A percentile compares a stretch with the other conserved stretches of the same genome.
Conservation (phyloP, 2,797 vertebrate genomes). For the Selene dorsalis region DNA sequence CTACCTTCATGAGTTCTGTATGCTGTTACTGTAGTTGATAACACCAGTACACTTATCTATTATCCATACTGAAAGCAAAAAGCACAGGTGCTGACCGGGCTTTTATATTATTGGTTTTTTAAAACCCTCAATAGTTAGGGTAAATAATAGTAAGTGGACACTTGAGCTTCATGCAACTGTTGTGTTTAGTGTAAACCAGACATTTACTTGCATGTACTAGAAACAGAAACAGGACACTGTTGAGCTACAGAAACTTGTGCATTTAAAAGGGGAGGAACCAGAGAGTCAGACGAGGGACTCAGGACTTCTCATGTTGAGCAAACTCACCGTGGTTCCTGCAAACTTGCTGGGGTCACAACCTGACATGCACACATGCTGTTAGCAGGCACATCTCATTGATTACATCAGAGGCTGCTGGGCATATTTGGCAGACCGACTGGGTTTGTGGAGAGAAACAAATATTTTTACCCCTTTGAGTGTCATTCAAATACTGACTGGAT, state of each 20-base stretch:
- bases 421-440: neutral
- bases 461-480: neutral
- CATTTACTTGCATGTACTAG: neutral
- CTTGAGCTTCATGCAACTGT: neutral
- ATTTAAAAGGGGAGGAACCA: neutral
- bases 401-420: neutral
- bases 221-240: neutral
- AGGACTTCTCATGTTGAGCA: conserved; percentile 23
- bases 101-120: conserved; percentile 2
- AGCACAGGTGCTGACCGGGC: neutral
- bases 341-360: conserved; percentile 39
- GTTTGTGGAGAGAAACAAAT: neutral
- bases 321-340: conserved; percentile 38
- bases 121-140: neutral
- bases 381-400: conserved; percentile 5
- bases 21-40: neutral
- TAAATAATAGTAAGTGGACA: conserved; percentile 6
- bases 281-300: conserved; percentile 3
- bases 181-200: neutral
- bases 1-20: conserved; percentile 17
- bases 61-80: neutral
- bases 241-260: neutral
- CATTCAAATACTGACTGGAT: neutral
- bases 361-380: conserved; percentile 24
- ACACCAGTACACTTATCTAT: neutral